Evolutionary conservation across 2,113 vertebrate species (phyloP), one percentile per base, ranked within the genome.

Genomic region (Typhlomys cinereus): DNA sequence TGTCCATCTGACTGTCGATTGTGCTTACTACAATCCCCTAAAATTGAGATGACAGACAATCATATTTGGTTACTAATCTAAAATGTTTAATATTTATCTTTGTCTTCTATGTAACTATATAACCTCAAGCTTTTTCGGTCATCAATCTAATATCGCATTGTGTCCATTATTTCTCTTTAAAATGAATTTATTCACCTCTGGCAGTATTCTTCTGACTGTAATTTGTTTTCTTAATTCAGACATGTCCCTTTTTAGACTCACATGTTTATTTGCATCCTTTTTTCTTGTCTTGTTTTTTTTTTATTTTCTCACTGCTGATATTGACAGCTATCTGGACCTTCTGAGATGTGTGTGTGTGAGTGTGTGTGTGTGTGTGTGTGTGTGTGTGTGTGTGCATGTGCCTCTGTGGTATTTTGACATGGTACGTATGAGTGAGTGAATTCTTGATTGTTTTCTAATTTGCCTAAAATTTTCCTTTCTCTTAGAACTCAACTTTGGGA

Each of bases 211-310:
- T 54, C 36, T 78, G 50, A 36, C 73, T 27, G 50, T 92, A 48
- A 23, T 76, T 75, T 95, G 8, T 88, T 95, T 90, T 70, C 83
- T 90, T 92, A 48, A 82, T 57, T 81, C 61, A 85, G 74, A 62
- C n/a, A 50, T 54, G 29, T 67, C 44, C n/a, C 69, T 71, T 78
- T 92, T 92, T 61, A 71, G 50, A 15, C 4, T 25, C 31, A 90
- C 48, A 21, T 81, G 34, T 61, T n/a, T 85, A 29, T 93, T 88
- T 87, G 71, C 39, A 87, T 74, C 67, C 46, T 90, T 89, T 6
- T 61, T 79, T 69, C 59, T 69, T 21, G 36, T 59, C 57, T 91
- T 83, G 29, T 20, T 88, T 74, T 86, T 66, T 25, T 92, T 74
- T 78, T 59, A 57, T 74, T 92, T 84, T 87, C 41, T 89, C 15